These are phyloP conservation scores for Bembecia ichneumoniformis DNA, from an alignment of 2,888 invertebrate genomes.

Conservation along the genomic window DNA sequence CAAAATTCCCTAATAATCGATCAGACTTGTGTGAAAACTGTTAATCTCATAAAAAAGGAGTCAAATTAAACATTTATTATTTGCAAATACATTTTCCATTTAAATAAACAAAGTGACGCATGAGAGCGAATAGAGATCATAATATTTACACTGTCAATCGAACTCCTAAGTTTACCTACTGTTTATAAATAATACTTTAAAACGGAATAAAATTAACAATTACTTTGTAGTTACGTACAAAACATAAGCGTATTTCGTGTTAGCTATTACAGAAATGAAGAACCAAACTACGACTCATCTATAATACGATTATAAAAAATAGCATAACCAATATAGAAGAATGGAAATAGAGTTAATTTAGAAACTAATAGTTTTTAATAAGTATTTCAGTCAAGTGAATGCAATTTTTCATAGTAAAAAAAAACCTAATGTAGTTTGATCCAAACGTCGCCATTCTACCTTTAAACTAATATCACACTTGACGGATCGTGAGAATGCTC, in stretches of 20 bases:
- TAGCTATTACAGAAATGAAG: constrained; percentile 13
- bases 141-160: constrained; percentile 6
- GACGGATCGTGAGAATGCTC: constrained; percentile 1
- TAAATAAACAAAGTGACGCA: background rate
- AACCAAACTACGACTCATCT: too few species aligned
- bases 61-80: too few species aligned
- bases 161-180: constrained; percentile 4
- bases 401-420: too few species aligned
- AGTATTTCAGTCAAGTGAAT: too few species aligned
- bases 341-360: background rate
- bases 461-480: constrained; percentile 56
- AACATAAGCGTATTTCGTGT: constrained; percentile 42
- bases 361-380: background rate
- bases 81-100: background rate
- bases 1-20: too few species aligned
- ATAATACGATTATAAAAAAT: too few species aligned
- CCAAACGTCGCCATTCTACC: background rate
- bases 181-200: background rate
- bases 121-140: constrained; percentile 43
- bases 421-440: too few species aligned
- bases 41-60: too few species aligned
- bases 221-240: constrained; percentile 11
- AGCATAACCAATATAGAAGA: too few species aligned
- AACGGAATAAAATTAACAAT: background rate
- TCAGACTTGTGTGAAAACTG: too few species aligned